Evolutionary conservation across 37 sponge, comb jelly and placozoan genomes (phyloP), one percentile per base, ranked within the genome.

Genomic region (Halichondria panicea): DNA sequence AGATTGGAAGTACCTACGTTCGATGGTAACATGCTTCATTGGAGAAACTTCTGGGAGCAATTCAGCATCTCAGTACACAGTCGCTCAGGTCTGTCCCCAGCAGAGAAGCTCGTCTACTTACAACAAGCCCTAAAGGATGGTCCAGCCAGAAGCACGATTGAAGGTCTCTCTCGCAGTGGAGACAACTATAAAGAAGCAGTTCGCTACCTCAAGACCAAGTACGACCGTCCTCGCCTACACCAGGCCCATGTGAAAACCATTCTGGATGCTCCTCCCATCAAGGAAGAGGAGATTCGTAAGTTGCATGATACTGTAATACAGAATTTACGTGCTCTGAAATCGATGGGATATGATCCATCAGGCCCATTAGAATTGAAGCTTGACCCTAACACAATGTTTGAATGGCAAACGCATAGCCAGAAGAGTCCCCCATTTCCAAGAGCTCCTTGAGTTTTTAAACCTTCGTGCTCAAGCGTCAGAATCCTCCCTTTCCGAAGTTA

Each of bases 381-480:
- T 30, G 33, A 31, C 18, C 28, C 12, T 12, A 31, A 11, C 32
- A 61, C 28, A 12, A 24, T 30, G 33, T 30, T 66, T 33, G 68
- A 36, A n/a, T n/a, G n/a, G n/a, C n/a, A n/a, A n/a, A n/a, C 68
- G 34, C 12, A 39, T 11, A 38, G 27, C 56, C 11, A 31, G 11
- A 6, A 38, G 12, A 15, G 74, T 72, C 2, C 74, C 74, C 44
- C 74, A 48, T 55, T 72, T 33, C 33, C 15, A 55, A 8, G 40
- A 72, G n/a, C 55, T 72, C 12, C 59, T 72, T 18, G 74, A 13
- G 3, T 56, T 72, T 43, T 15, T 72, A 33, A 53, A 72, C 59
- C 59, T 72, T 4, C 38, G 58, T 31, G 74, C 74, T 30, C 74
- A 53, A 35, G 74, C 74, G n/a, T 45, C 71, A 12, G 71, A 70